Conservation (phyloP, 2,113 vertebrate genomes). For the Corynorhinus townsendii region DNA sequence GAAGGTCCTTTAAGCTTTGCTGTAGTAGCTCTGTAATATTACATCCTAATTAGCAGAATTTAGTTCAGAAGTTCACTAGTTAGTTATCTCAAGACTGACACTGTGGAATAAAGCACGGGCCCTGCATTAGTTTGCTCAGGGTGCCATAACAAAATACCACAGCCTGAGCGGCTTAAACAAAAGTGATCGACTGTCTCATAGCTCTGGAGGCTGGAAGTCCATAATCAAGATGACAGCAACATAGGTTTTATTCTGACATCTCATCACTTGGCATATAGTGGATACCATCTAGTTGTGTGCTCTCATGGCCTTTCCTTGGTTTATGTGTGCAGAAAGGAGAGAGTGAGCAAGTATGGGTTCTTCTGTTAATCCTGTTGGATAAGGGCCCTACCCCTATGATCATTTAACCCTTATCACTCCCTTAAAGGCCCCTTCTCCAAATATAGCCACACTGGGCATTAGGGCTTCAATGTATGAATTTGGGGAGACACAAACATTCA, state of each 20-base stretch:
- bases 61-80: neutral
- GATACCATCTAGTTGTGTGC: too few species aligned
- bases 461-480: neutral
- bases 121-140: neutral
- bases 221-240: neutral
- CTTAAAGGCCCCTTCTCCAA: neutral
- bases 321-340: neutral
- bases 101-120: neutral
- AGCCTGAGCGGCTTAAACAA: neutral
- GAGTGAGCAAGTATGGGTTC: neutral
- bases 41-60: neutral
- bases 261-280: neutral
- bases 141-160: neutral
- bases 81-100: neutral
- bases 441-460: neutral
- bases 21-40: neutral
- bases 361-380: neutral
- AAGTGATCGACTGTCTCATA: neutral
- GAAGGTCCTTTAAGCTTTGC: neutral
- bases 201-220: neutral
- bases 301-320: neutral
- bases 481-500: neutral
- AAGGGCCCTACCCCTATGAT: neutral
- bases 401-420: neutral
- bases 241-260: neutral